phyloP scores from a whole-genome alignment of 2,888 invertebrate genomes.

The Phengaris arion region DNA sequence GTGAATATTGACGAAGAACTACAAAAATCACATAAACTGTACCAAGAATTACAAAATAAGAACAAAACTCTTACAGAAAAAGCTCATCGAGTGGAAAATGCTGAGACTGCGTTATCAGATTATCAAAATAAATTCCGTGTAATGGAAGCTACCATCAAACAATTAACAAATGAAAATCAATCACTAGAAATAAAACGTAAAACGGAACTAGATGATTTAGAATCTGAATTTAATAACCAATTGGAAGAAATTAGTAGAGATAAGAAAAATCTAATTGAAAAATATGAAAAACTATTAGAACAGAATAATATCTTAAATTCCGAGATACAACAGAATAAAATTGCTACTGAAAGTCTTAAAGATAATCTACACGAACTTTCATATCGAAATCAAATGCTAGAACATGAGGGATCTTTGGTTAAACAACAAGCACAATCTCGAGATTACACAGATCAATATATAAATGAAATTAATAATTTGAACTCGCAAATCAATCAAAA shows the following conservation, averaged over 20 bases:
- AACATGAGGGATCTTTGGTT: slow-evolving; percentile 45
- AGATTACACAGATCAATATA: slow-evolving; percentile 73
- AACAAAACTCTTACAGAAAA: slow-evolving; percentile 58
- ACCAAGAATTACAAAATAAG: slow-evolving; percentile 67
- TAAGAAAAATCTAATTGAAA: slow-evolving; percentile 70
- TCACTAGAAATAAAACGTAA: slow-evolving; percentile 64
- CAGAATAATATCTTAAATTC: slow-evolving; percentile 65
- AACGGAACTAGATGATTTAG: slow-evolving; percentile 66
- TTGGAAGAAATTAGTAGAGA: slow-evolving; percentile 71
- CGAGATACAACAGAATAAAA: slow-evolving; percentile 60
- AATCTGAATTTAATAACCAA: slow-evolving; percentile 69
- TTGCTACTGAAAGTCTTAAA: slow-evolving; percentile 56
- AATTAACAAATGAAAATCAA: slow-evolving; percentile 59
- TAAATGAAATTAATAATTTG: slow-evolving; percentile 79
- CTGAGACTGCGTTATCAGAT: slow-evolving; percentile 55
- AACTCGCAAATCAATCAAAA: slow-evolving; percentile 72
- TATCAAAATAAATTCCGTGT: slow-evolving; percentile 61
- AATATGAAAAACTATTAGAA: slow-evolving; percentile 69
- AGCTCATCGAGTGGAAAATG: slow-evolving; percentile 55
- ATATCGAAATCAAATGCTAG: slow-evolving; percentile 56
- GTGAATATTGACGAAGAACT: slow-evolving; percentile 75
- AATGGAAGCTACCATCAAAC: slow-evolving; percentile 68
- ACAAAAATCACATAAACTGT: slow-evolving; percentile 65
- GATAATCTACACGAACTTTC: slow-evolving; percentile 59
- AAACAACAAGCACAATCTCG: slow-evolving; percentile 47